Conservation (phyloP, 2,888 invertebrate species). For the Prosapia bicincta region DNA sequence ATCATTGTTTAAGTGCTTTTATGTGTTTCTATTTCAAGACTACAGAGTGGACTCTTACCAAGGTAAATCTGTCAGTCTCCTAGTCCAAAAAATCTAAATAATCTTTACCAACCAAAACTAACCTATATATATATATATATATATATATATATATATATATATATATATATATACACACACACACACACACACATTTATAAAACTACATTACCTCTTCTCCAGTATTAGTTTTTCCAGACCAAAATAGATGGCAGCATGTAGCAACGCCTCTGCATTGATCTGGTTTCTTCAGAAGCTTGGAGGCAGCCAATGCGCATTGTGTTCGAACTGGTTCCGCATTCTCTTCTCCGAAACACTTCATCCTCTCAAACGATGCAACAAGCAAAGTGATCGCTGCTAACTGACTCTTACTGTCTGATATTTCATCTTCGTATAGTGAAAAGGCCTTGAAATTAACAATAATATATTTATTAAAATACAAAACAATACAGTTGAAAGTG, state of each 20-base stretch:
- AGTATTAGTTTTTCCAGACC: constrained; percentile 73
- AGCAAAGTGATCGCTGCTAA: constrained; percentile 93
- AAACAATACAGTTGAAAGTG: too few species aligned
- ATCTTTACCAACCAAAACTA: too few species aligned
- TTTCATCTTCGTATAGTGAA: constrained; percentile 96
- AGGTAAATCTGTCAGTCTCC: too few species aligned
- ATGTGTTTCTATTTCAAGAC: too few species aligned
- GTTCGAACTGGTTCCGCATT: constrained; percentile 95
- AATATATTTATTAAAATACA: too few species aligned
- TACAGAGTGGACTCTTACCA: too few species aligned
- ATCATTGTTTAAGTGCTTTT: too few species aligned
- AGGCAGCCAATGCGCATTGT: constrained; percentile 93
- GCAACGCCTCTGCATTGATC: constrained; percentile 97
- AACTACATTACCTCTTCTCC: constrained; percentile 49
- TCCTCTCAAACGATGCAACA: constrained; percentile 92
- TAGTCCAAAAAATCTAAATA: too few species aligned
- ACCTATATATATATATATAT: too few species aligned
- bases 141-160: too few species aligned
- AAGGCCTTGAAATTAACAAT: constrained; percentile 69
- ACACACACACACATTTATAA: too few species aligned
- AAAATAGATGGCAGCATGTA: constrained; percentile 93
- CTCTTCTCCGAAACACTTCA: constrained; percentile 92
- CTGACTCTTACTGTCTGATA: constrained; percentile 96
- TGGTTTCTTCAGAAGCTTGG: constrained; percentile 94
- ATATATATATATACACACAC: too few species aligned